A percentile compares a stretch with the other conserved stretches of the same genome.
phyloP scores from a whole-genome alignment of 2,888 invertebrate species.

The Apodemia hepburni region DNA sequence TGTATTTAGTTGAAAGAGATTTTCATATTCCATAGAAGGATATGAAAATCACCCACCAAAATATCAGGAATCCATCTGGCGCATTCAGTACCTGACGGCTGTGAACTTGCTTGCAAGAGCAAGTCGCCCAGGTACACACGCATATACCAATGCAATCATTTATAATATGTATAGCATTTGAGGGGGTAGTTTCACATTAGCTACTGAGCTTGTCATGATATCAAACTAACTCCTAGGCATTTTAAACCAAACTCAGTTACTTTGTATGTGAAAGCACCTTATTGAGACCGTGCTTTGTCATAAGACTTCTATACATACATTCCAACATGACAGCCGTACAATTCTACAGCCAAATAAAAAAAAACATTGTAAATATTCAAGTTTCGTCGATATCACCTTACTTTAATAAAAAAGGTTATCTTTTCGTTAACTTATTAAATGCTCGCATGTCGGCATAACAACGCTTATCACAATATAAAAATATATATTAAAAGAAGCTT shows the following conservation, averaged over 20 bases:
- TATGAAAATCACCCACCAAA: conserved; percentile 76
- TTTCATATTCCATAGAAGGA: conserved; percentile 64
- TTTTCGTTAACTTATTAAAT: conserved; percentile 73
- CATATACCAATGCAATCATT: not conserved
- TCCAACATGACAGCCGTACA: conserved; percentile 2
- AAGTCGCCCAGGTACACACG: conserved; percentile 69
- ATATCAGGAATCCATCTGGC: conserved; percentile 55
- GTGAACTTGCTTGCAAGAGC: conserved; percentile 73
- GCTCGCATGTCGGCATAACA: conserved; percentile 76
- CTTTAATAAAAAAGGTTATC: conserved; percentile 52
- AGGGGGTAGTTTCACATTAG: conserved; percentile 1
- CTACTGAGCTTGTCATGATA: not conserved
- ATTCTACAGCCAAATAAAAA: not conserved
- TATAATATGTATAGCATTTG: not conserved
- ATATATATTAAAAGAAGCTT: conserved; percentile 77
- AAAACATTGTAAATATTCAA: conserved; percentile 11
- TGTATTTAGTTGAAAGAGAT: conserved; percentile 70
- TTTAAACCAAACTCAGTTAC: not conserved
- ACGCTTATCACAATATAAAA: conserved; percentile 80
- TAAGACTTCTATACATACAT: conserved; percentile 1
- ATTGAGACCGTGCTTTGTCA: not conserved
- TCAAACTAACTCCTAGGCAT: not conserved
- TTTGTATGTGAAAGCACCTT: conserved; percentile 3
- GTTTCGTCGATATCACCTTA: conserved; percentile 50
- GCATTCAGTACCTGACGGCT: conserved; percentile 59